Percentiles rank a stretch among this genome's conserved stretches.
Conservation (phyloP, 2,113 vertebrate species). For the Hemibates koningsi region DNA sequence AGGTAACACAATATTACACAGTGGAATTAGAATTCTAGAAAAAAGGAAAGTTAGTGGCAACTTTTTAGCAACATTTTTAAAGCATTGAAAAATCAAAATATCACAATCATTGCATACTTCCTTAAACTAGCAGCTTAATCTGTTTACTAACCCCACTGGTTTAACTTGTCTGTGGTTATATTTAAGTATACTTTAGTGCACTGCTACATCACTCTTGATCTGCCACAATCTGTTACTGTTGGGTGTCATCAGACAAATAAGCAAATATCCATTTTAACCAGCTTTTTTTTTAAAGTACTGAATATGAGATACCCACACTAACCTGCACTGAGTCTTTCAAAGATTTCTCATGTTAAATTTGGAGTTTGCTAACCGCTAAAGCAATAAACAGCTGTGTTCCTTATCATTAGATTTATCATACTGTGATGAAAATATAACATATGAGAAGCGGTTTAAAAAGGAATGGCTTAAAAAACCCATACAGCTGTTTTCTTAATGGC, state of each 20-base stretch:
- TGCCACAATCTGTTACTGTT: neutral
- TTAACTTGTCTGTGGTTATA: neutral
- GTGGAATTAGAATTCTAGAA: neutral
- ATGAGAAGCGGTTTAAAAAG: neutral
- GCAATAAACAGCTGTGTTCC: neutral
- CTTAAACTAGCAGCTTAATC: neutral
- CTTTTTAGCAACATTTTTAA: neutral
- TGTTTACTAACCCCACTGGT: neutral
- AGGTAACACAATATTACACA: neutral
- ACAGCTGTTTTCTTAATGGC: neutral
- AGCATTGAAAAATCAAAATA: neutral
- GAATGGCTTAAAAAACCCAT: neutral
- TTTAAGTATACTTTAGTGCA: neutral
- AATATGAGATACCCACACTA: neutral
- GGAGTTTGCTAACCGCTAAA: neutral
- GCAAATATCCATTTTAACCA: neutral
- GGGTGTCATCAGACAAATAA: neutral
- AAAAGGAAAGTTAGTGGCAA: neutral
- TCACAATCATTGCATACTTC: neutral
- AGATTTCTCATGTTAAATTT: neutral
- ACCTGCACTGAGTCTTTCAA: neutral
- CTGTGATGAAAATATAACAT: neutral
- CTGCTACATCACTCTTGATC: neutral
- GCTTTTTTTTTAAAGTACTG: neutral
- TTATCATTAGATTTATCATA: neutral